Evolutionary conservation across 2,113 vertebrate genomes (phyloP).

Genomic region (Pipa parva): DNA sequence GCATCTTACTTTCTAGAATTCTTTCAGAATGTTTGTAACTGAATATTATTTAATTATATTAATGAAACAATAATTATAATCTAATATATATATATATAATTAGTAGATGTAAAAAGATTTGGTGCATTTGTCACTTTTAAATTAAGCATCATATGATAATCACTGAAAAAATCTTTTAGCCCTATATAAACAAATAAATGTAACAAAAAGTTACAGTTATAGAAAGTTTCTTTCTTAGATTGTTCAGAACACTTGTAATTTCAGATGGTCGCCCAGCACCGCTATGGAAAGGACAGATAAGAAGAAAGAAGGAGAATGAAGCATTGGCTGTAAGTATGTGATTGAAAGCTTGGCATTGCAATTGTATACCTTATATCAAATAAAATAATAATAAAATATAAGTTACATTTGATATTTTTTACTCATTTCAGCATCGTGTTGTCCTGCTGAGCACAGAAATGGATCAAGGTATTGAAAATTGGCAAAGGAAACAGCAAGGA

Average conservation of each 20-base stretch:
- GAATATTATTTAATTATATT: no score
- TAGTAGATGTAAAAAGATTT: no score
- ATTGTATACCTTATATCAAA: neutral
- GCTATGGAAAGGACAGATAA: constrained; percentile 71
- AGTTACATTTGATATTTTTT: constrained; percentile 25
- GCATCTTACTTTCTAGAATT: no score
- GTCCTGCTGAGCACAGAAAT: constrained; percentile 71
- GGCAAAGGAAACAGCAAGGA: constrained; percentile 55
- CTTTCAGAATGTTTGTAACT: no score
- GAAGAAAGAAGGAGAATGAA: constrained; percentile 65
- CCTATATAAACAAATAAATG: no score
- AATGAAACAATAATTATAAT: no score
- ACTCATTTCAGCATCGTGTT: constrained; percentile 66
- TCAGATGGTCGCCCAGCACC: constrained; percentile 77
- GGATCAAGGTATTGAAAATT: constrained; percentile 67
- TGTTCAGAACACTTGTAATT: neutral
- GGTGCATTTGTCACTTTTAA: no score
- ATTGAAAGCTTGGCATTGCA: neutral
- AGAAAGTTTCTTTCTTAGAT: neutral
- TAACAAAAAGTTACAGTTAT: no score
- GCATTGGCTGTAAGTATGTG: constrained; percentile 67
- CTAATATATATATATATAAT: no score
- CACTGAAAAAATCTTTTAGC: no score
- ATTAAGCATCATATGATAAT: no score
- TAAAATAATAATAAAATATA: neutral